Conservation (phyloP, 30 jellyfish, hydroid and myxozoan genomes). For the Haliclystus octoradiatus region DNA sequence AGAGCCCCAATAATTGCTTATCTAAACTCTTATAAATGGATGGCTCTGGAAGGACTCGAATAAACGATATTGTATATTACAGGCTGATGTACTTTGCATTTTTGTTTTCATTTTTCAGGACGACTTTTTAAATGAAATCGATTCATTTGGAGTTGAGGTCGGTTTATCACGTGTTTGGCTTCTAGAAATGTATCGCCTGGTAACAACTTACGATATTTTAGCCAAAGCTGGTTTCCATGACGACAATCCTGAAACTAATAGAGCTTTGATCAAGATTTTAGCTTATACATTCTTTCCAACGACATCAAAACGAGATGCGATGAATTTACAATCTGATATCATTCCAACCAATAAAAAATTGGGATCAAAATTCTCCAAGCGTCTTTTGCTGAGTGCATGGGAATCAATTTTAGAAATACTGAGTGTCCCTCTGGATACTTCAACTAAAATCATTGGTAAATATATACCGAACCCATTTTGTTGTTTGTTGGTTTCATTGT, state of each 20-base stretch:
- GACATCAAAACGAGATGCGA: not conserved
- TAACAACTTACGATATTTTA: conserved; percentile 83
- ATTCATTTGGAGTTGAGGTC: conserved; percentile 52
- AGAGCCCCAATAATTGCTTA: too few species aligned
- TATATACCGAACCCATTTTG: not conserved
- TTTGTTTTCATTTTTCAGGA: conserved; percentile 33
- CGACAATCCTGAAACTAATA: conserved; percentile 71
- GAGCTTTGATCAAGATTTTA: conserved; percentile 69
- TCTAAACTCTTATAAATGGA: too few species aligned
- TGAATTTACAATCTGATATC: not conserved
- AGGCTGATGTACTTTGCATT: too few species aligned
- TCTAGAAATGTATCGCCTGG: conserved; percentile 82
- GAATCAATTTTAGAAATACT: conserved; percentile 74
- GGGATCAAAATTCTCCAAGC: conserved; percentile 78
- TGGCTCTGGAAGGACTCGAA: too few species aligned
- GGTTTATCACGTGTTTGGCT: conserved; percentile 85
- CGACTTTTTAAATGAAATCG: conserved; percentile 48
- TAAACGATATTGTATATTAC: too few species aligned
- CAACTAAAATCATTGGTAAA: conserved; percentile 63
- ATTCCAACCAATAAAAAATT: conserved; percentile 19
- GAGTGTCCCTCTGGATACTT: conserved; percentile 80
- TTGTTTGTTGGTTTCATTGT: not conserved
- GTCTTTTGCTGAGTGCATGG: conserved; percentile 83
- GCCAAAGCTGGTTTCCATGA: conserved; percentile 85
- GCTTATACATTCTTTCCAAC: conserved; percentile 6